These are phyloP conservation scores for Ancistrus triradiatus DNA, from an alignment of 2,113 vertebrate genomes.

Conservation along the genomic window DNA sequence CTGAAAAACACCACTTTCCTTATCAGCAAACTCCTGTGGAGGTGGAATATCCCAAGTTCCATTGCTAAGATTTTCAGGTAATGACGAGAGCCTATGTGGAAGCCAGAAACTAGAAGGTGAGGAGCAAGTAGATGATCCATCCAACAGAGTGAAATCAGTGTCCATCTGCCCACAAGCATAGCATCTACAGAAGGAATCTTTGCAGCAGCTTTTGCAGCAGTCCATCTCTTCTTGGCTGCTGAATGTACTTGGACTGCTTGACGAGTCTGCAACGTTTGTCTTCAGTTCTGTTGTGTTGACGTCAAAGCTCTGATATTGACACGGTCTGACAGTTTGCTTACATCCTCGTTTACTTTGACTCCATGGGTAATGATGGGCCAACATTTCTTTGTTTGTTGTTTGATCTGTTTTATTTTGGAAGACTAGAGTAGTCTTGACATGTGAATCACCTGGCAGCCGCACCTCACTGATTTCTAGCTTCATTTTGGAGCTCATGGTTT, in stretches of 20 bases:
- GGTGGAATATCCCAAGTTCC: constrained; percentile 56
- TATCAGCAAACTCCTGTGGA: constrained; percentile 64
- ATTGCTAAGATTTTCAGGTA: constrained; percentile 33
- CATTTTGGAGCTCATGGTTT: constrained; percentile 56
- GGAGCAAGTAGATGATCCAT: constrained; percentile 45
- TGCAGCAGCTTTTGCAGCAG: constrained; percentile 54
- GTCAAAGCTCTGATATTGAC: constrained; percentile 51
- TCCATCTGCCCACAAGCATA: constrained; percentile 33
- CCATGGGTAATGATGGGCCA: constrained; percentile 14
- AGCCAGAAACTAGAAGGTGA: constrained; percentile 43
- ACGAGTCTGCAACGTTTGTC: constrained; percentile 44
- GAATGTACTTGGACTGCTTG: constrained; percentile 54
- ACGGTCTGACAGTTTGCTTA: constrained; percentile 26
- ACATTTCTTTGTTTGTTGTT: constrained; percentile 38
- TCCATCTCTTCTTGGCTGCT: constrained; percentile 50
- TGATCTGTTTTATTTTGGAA: constrained; percentile 50
- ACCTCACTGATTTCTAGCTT: constrained; percentile 71
- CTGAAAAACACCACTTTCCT: constrained; percentile 46
- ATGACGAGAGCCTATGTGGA: constrained; percentile 38
- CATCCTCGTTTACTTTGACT: constrained; percentile 17
- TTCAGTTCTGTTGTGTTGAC: constrained; percentile 52
- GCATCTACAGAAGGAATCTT: constrained; percentile 39
- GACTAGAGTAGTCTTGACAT: constrained; percentile 50
- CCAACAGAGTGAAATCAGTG: constrained; percentile 48
- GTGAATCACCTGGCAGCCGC: constrained; percentile 27